These are phyloP conservation scores for Sebastes wilsoni DNA, from an alignment of 2,797 vertebrate species.

Conservation along the genomic window DNA sequence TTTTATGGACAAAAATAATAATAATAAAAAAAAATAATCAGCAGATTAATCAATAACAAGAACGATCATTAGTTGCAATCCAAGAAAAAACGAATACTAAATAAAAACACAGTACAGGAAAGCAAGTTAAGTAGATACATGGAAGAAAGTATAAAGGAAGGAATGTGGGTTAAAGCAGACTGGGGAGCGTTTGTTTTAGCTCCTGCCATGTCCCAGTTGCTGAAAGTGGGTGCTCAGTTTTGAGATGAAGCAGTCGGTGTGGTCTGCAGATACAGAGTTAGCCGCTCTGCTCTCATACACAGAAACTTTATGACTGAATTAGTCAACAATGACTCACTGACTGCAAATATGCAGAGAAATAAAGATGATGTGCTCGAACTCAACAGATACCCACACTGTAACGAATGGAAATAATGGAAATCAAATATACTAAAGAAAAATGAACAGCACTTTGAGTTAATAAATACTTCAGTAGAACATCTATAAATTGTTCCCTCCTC, in stretches of 20 bases:
- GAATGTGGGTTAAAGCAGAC: background rate
- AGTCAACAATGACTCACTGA: background rate
- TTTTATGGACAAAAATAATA: background rate
- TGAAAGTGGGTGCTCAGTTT: background rate
- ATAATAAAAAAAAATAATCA: too few relatives aligned
- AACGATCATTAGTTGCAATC: background rate
- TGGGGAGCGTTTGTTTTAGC: background rate
- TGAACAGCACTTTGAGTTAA: background rate
- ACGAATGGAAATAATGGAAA: background rate
- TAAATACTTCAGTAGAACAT: background rate
- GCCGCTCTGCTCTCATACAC: background rate
- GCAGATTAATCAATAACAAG: background rate
- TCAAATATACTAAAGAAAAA: background rate
- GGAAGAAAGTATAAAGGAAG: background rate
- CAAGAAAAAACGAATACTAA: background rate
- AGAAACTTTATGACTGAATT: background rate
- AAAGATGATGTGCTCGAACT: background rate
- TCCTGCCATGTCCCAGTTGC: background rate
- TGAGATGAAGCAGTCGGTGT: background rate
- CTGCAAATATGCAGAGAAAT: slow-evolving; percentile 1
- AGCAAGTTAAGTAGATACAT: too few relatives aligned
- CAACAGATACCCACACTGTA: background rate
- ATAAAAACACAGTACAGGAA: background rate
- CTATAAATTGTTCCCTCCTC: background rate
- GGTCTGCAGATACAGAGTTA: background rate